Base-by-base conservation (phyloP, 2,888 invertebrate genomes). In the Hydroisotoma schaefferi region DNA sequence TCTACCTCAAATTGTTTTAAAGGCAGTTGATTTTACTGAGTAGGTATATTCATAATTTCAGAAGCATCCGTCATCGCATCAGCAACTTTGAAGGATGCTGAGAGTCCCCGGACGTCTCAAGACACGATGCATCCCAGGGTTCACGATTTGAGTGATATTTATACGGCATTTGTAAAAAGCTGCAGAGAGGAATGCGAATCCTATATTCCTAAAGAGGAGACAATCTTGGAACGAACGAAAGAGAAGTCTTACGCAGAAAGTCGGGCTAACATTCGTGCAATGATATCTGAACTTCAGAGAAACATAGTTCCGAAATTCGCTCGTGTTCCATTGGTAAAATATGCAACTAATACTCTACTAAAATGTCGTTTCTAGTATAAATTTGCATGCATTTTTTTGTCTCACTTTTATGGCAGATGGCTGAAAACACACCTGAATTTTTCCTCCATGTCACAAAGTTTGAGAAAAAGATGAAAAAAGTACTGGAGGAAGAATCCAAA, bases 401-500 rank as follows among this genome's bases (percentile, higher is more conserved):
- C 8, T 10, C 8, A 33, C 15, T 33, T 10, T 10, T 15, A 10
- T 33, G 8, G 33, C 28, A 68, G 68, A 68, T 68, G 51, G 63
- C 51, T 2, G 68, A 68, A 52, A 61, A 68, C 40, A 66, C 65
- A 15, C 63, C 62, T 5, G 66, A 54, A 18, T 47, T 59, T 55
- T 37, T 53, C 28, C 26, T 33, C 18, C 60, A 69, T 2, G 68
- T 72, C 2, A 65, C 65, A n/a, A 63, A 63, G 4, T 72, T 72
- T 49, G 69, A 70, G 37, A 63, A 69, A 23, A 65, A 61, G 43
- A 70, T 72, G 57, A 68, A 69, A 40, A 57, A 60, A n/a, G 63
- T 70, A n/a, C 48, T 72, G 20, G 65, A 60, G 27, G 62, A 61
- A n/a, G 72, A 72, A 49, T 61, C 68, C 25, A 63, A 64, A n/a